phyloP scores from a whole-genome alignment of 2,888 invertebrate genomes.

The Melieria crassipennis region DNA sequence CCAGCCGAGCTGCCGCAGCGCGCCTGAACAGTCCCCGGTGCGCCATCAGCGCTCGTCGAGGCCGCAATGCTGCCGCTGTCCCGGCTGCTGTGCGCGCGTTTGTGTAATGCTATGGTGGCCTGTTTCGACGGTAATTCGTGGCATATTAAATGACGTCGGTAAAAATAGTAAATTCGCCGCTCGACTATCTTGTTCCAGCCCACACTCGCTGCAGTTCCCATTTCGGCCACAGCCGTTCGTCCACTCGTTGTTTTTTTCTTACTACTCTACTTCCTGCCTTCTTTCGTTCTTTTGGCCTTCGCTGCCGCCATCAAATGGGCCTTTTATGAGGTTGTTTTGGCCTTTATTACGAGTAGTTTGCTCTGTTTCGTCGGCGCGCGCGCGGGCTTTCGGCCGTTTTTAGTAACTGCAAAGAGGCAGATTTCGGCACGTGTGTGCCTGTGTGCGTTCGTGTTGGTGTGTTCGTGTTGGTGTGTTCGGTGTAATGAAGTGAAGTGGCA shows the following conservation, averaged over 20 bases:
- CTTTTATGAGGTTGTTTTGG: slow-evolving; percentile 33
- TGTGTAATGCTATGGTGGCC: background rate
- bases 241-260: background rate
- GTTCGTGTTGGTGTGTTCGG: too few relatives aligned
- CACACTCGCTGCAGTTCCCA: background rate
- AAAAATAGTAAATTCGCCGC: background rate
- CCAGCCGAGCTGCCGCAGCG: too few relatives aligned
- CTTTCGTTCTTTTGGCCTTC: background rate
- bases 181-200: background rate
- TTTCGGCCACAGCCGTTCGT: background rate
- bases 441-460: too few relatives aligned
- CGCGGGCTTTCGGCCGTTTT: too few relatives aligned
- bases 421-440: too few relatives aligned
- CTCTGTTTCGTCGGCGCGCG: too few relatives aligned
- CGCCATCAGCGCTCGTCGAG: too few relatives aligned
- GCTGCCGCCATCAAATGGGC: slow-evolving; percentile 8
- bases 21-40: too few relatives aligned
- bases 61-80: too few relatives aligned
- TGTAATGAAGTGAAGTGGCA: too few relatives aligned
- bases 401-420: too few relatives aligned
- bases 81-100: background rate
- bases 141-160: slow-evolving; percentile 2
- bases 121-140: background rate
- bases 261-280: background rate
- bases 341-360: slow-evolving; percentile 12